Conservation (phyloP, 2,797 vertebrate genomes). For the Ceryle rudis region DNA sequence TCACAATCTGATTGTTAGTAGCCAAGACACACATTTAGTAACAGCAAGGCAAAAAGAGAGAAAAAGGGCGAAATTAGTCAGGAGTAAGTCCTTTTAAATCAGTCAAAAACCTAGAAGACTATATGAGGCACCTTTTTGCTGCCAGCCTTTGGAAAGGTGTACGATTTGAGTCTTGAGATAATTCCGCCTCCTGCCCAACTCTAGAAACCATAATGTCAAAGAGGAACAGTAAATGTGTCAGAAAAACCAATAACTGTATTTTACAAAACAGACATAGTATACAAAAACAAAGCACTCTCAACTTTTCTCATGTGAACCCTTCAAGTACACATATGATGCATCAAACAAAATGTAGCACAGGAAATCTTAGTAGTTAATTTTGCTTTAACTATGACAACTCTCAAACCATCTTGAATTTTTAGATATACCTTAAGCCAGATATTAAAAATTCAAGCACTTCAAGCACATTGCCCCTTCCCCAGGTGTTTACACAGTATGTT, state of each 20-base stretch:
- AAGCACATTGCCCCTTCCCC: background rate
- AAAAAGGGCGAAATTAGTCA: background rate
- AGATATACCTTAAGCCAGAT: background rate
- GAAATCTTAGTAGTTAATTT: background rate
- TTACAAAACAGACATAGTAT: background rate
- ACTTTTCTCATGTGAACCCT: background rate
- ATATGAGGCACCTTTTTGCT: slow-evolving; percentile 88
- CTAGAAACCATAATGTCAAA: slow-evolving; percentile 90
- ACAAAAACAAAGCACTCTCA: background rate
- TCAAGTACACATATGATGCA: background rate
- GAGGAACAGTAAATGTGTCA: slow-evolving; percentile 76
- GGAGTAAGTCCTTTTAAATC: slow-evolving; percentile 61
- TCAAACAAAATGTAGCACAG: background rate
- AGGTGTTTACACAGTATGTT: background rate
- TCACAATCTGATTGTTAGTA: slow-evolving; percentile 61
- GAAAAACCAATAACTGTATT: slow-evolving; percentile 24
- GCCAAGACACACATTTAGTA: slow-evolving; percentile 49
- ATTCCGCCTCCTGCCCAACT: slow-evolving; percentile 84
- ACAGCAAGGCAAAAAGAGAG: background rate
- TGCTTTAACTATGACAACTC: background rate
- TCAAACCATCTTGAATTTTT: background rate
- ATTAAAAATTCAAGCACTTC: background rate
- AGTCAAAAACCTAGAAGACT: slow-evolving; percentile 57
- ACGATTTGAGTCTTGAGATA: slow-evolving; percentile 87
- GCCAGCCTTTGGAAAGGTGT: slow-evolving; percentile 86